Evolutionary conservation across 2,797 vertebrate species (phyloP).

Genomic region (Girardinus metallicus): DNA sequence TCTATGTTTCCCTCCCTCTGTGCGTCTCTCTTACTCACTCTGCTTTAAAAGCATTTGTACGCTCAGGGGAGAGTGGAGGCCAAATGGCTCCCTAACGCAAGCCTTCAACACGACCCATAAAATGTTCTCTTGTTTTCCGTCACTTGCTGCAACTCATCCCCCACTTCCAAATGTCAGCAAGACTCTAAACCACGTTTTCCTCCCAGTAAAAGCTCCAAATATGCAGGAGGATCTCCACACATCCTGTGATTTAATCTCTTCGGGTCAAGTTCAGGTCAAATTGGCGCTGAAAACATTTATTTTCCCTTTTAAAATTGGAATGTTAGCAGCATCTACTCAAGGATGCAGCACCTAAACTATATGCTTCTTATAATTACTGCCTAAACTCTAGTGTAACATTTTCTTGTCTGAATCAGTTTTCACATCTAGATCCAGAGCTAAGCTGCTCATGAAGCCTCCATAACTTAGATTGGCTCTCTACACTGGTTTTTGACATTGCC

Average conservation of each 20-base stretch:
- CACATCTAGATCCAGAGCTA: background rate
- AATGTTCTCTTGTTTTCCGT: slow-evolving; percentile 45
- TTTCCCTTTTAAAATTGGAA: background rate
- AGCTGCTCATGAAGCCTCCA: background rate
- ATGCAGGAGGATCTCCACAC: background rate
- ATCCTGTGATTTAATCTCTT: background rate
- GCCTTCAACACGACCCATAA: slow-evolving; percentile 49
- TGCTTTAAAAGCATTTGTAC: slow-evolving; percentile 66
- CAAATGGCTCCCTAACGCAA: slow-evolving; percentile 55
- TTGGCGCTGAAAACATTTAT: background rate
- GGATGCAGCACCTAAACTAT: background rate
- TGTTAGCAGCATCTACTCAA: background rate
- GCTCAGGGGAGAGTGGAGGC: slow-evolving; percentile 57
- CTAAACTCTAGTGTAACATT: background rate
- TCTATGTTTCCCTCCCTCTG: background rate
- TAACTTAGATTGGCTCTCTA: background rate
- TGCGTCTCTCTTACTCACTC: slow-evolving; percentile 10
- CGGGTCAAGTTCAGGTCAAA: background rate
- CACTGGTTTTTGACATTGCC: slow-evolving; percentile 40
- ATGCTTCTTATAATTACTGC: slow-evolving; percentile 5
- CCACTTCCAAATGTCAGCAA: background rate
- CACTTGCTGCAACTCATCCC: slow-evolving; percentile 19
- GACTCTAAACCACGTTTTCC: background rate
- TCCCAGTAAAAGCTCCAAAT: background rate
- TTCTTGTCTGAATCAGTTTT: slow-evolving; percentile 10